Base-by-base conservation (phyloP, 2,113 vertebrate genomes). In the Stigmatopora argus region DNA sequence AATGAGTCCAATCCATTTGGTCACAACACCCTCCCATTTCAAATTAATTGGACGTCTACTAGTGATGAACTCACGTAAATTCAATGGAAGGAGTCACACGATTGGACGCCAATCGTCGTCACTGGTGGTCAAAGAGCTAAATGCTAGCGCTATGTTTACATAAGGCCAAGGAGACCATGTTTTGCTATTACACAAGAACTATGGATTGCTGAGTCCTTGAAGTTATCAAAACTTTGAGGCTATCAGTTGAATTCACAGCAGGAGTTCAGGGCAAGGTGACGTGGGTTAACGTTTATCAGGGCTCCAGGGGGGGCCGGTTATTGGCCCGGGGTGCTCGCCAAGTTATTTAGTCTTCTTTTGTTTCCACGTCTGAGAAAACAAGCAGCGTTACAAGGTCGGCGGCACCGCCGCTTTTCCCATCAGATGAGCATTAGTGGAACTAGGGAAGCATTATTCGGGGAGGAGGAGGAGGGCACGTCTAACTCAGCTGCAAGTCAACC, bases 401-500 rank as follows among this genome's bases (percentile, higher is more conserved):
- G 70, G 77, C 70, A n/a, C 2, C 41, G 34, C 62, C 44, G 51
- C 69, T 66, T 72, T 83, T 70, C 70, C 70, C 56, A 9, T 73
- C 45, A 74, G 70, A 72, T 70, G 80, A 83, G 71, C 77, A 71
- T 79, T 78, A 70, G 75, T 60, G 76, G 79, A 84, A 81, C 64
- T 71, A 75, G 74, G 41, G 71, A 64, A 61, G 71, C 58, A 45
- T 72, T 72, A 70, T 75, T 82, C 64, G 15, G 64, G 69, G 13
- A 34, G 41, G 64, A 56, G 56, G 70, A 74, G 3, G 70, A 74
- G 76, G 55, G 76, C 83, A 75, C 18, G 63, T 74, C 80, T 77
- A 86, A 83, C 81, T 82, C 78, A 87, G 82, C 79, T 45, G 53
- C 53, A 86, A 31, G 63, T 78, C 74, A 15, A 59, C 46, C 38